Percentiles rank a stretch among this genome's conserved stretches.
Conservation (phyloP, 2,113 vertebrate genomes). For the Leuciscus idus region DNA sequence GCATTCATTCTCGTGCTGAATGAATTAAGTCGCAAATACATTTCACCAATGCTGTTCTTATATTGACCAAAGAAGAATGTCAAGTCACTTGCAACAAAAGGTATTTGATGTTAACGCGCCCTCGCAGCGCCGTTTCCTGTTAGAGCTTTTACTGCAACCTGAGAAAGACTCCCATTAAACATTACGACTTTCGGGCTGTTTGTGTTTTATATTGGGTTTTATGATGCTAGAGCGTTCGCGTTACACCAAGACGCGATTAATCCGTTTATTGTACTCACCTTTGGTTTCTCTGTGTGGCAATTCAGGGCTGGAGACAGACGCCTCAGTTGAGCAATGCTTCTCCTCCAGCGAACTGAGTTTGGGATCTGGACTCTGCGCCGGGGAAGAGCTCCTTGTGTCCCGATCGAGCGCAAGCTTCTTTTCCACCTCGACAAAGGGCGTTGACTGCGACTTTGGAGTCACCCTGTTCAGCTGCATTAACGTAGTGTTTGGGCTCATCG, state of each 20-base stretch:
- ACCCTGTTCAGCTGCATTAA: slow-evolving; percentile 91
- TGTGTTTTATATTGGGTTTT: slow-evolving; percentile 88
- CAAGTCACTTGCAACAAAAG: slow-evolving; percentile 47
- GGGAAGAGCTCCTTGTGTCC: slow-evolving; percentile 84
- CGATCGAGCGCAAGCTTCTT: slow-evolving; percentile 85
- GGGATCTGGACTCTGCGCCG: slow-evolving; percentile 86
- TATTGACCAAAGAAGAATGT: slow-evolving; percentile 6
- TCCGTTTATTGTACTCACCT: slow-evolving; percentile 94
- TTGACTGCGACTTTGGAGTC: slow-evolving; percentile 88
- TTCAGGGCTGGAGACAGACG: slow-evolving; percentile 92
- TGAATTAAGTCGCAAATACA: slow-evolving; percentile 13
- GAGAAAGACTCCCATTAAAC: slow-evolving; percentile 87
- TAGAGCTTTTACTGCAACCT: slow-evolving; percentile 77
- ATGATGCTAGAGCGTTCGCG: slow-evolving; percentile 84
- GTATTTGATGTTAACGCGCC: slow-evolving; percentile 54
- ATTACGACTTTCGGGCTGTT: slow-evolving; percentile 88
- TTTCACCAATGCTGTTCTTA: neutral
- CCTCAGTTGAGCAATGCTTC: slow-evolving; percentile 86
- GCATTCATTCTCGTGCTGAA: neutral
- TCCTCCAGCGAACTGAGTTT: slow-evolving; percentile 86
- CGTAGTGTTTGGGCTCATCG: slow-evolving; percentile 90
- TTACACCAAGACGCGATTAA: slow-evolving; percentile 85
- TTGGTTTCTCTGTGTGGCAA: slow-evolving; percentile 92
- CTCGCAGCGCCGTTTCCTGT: slow-evolving; percentile 67
- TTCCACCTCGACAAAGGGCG: slow-evolving; percentile 87